Conservation (phyloP, 2,888 invertebrate species). For the Melikaiella ostensackeni region DNA sequence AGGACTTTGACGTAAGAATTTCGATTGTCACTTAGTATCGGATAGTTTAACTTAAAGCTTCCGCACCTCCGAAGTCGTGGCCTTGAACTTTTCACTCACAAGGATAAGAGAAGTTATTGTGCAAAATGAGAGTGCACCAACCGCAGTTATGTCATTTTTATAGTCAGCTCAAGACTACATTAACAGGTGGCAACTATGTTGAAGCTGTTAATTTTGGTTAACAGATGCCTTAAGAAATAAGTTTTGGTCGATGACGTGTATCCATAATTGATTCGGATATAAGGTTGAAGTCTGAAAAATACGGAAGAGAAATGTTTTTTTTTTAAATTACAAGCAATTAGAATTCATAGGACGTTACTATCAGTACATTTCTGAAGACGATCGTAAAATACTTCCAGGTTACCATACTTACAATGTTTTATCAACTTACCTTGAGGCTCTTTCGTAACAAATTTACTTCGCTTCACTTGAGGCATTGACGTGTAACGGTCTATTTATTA, state of each 20-base stretch:
- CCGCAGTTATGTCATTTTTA: neutral
- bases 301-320: neutral
- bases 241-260: neutral
- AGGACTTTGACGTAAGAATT: conserved; percentile 25
- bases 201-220: neutral
- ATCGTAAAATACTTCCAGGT: conserved; percentile 6
- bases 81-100: conserved; percentile 14
- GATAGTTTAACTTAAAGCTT: conserved; percentile 8
- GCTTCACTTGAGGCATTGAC: conserved; percentile 52
- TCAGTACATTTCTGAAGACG: neutral
- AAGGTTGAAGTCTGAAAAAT: neutral
- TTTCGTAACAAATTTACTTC: conserved; percentile 52
- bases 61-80: neutral
- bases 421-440: conserved; percentile 42
- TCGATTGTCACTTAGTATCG: conserved; percentile 9
- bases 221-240: no score
- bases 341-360: neutral
- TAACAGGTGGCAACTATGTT: neutral
- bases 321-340: neutral
- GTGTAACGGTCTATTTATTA: conserved; percentile 44
- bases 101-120: neutral
- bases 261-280: neutral
- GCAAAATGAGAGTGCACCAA: neutral
- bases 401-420: neutral
- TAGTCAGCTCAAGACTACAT: neutral